These are phyloP conservation scores for Pseudopleuronectes americanus DNA, from an alignment of 2,797 vertebrate genomes.

Conservation along the genomic window DNA sequence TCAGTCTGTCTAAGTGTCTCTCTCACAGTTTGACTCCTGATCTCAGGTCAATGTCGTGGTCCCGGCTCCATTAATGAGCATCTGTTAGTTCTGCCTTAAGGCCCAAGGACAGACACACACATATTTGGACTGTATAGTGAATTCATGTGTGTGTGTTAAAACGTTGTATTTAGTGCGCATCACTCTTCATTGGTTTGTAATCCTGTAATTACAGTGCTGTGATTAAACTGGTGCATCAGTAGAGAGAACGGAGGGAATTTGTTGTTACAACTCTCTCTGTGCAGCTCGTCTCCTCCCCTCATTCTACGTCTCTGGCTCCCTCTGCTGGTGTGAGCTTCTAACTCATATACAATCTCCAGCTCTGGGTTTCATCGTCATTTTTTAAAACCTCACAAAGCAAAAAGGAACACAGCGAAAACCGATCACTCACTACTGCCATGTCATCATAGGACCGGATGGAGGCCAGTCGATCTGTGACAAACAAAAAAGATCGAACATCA, in stretches of 20 bases:
- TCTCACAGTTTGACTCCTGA: conserved; percentile 6
- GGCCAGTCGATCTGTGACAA: conserved; percentile 86
- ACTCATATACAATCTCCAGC: background rate
- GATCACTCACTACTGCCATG: conserved; percentile 87
- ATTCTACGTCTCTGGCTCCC: conserved; percentile 56
- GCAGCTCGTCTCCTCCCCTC: background rate
- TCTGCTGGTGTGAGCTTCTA: conserved; percentile 55
- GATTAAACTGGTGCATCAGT: conserved; percentile 72
- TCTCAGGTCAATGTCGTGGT: conserved; percentile 18
- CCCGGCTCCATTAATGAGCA: conserved; percentile 56
- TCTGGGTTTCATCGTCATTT: background rate
- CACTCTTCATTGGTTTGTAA: conserved; percentile 70
- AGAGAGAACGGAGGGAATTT: conserved; percentile 55
- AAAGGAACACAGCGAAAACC: background rate
- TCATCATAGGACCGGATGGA: conserved; percentile 87
- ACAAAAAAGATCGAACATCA: conserved; percentile 15
- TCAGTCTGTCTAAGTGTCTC: background rate
- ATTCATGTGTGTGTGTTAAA: conserved; percentile 27
- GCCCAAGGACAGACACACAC: conserved; percentile 24
- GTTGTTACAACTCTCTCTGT: conserved; percentile 33
- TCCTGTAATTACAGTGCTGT: conserved; percentile 75
- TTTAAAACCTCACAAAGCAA: background rate
- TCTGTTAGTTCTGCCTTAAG: conserved; percentile 50
- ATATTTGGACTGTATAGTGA: conserved; percentile 22
- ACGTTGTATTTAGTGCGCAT: conserved; percentile 67